phyloP scores from a whole-genome alignment of 2,113 vertebrate species.

The Onychostoma macrolepis region DNA sequence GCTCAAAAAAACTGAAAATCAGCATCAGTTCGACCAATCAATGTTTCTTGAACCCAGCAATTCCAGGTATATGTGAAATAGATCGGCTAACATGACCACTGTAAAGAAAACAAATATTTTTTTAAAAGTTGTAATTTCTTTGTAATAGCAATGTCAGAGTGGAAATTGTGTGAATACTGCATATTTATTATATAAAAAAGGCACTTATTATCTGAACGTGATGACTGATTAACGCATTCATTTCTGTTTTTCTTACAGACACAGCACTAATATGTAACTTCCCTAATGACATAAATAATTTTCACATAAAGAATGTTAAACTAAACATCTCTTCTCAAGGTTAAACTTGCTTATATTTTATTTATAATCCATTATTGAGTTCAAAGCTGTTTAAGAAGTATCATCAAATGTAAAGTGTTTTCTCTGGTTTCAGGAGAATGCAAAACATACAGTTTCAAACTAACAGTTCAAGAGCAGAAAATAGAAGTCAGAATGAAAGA shows the following conservation, averaged over 20 bases:
- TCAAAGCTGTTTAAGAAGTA: no score
- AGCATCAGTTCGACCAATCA: background rate
- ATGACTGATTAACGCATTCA: background rate
- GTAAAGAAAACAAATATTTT: no score
- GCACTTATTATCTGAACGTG: background rate
- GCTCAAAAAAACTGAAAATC: background rate
- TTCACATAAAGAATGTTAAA: background rate
- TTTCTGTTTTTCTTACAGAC: background rate
- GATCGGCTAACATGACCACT: no score
- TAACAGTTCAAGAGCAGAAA: background rate
- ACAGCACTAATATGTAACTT: background rate
- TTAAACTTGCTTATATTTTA: no score
- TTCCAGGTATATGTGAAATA: no score
- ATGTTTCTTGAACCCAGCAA: background rate
- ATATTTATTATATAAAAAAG: background rate
- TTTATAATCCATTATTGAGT: no score
- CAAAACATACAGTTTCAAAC: background rate
- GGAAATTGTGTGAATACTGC: background rate
- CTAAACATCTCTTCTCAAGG: background rate
- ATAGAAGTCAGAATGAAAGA: background rate
- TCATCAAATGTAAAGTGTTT: background rate
- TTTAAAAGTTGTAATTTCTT: no score
- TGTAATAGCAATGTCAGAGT: no score
- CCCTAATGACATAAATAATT: background rate
- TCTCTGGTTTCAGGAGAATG: background rate